phyloP scores from a whole-genome alignment of 2,888 invertebrate genomes.

The Oscheius sp. region DNA sequence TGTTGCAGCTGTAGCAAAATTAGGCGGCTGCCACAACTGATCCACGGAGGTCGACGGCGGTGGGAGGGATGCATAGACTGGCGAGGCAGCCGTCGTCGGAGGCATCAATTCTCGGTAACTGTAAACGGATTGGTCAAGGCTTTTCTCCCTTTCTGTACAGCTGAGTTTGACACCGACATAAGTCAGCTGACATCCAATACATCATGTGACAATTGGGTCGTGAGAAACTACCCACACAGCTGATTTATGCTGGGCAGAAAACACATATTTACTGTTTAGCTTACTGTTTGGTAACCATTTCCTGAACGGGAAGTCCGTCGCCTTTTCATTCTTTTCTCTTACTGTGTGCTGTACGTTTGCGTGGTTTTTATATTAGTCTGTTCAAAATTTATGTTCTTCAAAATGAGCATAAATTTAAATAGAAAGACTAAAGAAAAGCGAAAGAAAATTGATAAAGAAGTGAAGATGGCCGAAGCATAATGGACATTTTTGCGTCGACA shows the following conservation, averaged over 20 bases:
- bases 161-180: not conserved
- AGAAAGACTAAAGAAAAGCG: not conserved
- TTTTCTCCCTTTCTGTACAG: not conserved
- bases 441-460: not conserved
- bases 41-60: slow-evolving; percentile 34
- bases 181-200: slow-evolving; percentile 29
- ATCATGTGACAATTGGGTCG: slow-evolving; percentile 21
- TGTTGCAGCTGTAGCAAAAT: not conserved
- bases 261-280: not conserved
- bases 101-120: slow-evolving; percentile 26
- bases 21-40: slow-evolving; percentile 31
- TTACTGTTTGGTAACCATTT: too few relatives aligned
- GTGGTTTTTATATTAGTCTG: too few relatives aligned
- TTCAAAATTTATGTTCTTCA: not conserved
- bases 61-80: slow-evolving; percentile 31
- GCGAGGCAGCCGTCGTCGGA: slow-evolving; percentile 33
- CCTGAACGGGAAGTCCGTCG: too few relatives aligned
- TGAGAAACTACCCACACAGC: slow-evolving; percentile 23
- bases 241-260: slow-evolving; percentile 18
- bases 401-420: not conserved
- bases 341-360: too few relatives aligned
- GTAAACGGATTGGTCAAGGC: not conserved
- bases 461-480: not conserved
- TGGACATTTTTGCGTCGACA: not conserved
- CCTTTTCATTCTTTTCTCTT: too few relatives aligned